Evolutionary conservation across 2,888 invertebrate genomes (phyloP).

Genomic region (Epinotia brunnichana): DNA sequence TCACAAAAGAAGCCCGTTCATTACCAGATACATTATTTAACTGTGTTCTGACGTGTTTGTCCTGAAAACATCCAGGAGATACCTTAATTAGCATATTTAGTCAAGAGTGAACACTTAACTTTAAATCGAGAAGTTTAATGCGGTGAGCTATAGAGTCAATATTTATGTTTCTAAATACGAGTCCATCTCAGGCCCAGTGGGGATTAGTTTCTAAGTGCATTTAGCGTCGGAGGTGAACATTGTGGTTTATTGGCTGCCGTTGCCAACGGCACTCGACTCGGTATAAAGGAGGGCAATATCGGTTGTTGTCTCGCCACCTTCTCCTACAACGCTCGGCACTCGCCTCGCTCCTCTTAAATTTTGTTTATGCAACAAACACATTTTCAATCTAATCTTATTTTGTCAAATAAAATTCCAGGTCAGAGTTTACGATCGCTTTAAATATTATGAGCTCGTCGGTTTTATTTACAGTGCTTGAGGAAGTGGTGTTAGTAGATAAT

Average conservation of each 20-base stretch:
- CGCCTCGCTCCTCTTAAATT: conserved; percentile 28
- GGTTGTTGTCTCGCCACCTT: conserved; percentile 30
- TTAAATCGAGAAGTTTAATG: conserved; percentile 23
- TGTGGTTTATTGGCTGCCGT: conserved; percentile 39
- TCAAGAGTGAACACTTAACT: neutral
- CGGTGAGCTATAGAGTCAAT: conserved; percentile 20
- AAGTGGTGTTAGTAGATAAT: conserved; percentile 1
- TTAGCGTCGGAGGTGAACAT: conserved; percentile 42
- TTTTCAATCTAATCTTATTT: conserved; percentile 42
- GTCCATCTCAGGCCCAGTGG: conserved; percentile 34
- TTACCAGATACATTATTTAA: too few species aligned
- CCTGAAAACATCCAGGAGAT: neutral
- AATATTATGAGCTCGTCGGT: conserved; percentile 28
- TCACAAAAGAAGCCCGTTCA: too few species aligned
- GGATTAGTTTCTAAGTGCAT: conserved; percentile 43
- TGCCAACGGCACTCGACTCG: conserved; percentile 37
- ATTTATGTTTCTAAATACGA: conserved; percentile 33
- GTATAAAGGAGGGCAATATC: conserved; percentile 40
- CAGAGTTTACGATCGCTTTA: conserved; percentile 32
- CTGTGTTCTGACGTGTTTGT: too few species aligned
- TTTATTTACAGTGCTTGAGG: conserved; percentile 10
- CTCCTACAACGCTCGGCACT: conserved; percentile 17
- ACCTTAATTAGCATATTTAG: neutral
- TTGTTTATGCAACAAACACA: conserved; percentile 43
- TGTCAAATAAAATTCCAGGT: conserved; percentile 39